Percentiles rank a stretch among this genome's conserved stretches.
Evolutionary conservation across 2,113 vertebrate species (phyloP).

Genomic region (Lycocorax pyrrhopterus): DNA sequence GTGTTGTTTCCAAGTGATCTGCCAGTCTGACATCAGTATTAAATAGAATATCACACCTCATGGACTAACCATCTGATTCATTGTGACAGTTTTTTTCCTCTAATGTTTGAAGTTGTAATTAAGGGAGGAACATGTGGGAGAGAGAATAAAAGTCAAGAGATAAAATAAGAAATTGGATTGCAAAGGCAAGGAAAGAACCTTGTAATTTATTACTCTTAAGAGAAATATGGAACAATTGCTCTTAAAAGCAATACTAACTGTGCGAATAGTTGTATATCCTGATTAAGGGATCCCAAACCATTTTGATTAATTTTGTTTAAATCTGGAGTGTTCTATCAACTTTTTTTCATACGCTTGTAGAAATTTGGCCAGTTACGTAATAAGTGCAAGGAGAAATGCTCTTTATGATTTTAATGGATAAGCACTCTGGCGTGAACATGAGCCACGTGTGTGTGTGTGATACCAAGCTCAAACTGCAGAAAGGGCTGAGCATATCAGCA

Average conservation of each 20-base stretch:
- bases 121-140: constrained; percentile 10
- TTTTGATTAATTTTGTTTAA: background rate
- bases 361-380: background rate
- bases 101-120: constrained; percentile 27
- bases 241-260: background rate
- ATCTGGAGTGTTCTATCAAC: background rate
- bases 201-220: background rate
- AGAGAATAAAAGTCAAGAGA: constrained; percentile 24
- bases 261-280: background rate
- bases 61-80: constrained; percentile 23
- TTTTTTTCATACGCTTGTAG: background rate
- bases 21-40: background rate
- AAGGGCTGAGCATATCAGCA: background rate
- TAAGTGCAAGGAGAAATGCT: background rate
- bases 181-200: background rate
- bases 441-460: too few relatives aligned
- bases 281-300: background rate
- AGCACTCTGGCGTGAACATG: background rate
- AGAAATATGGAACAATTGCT: background rate
- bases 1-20: background rate
- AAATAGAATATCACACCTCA: background rate
- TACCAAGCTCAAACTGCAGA: background rate
- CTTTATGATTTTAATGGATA: background rate
- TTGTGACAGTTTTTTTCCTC: background rate
- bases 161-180: constrained; percentile 27